Evolutionary conservation across 1,140 invertebrate genomes (phyloP).

Genomic region (Battus philenor): DNA sequence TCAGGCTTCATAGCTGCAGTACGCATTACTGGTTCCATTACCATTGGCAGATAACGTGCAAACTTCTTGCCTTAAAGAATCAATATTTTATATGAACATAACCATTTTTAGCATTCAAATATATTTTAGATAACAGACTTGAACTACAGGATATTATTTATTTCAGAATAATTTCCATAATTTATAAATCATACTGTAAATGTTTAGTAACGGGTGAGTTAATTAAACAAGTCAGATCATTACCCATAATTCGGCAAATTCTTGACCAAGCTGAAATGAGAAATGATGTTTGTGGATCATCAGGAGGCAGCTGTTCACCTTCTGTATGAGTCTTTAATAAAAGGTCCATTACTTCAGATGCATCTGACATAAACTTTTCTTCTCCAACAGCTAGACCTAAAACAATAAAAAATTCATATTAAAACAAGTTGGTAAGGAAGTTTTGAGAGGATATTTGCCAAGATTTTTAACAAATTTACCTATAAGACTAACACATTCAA

Average conservation of each 20-base stretch:
- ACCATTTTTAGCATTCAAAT: too few relatives aligned
- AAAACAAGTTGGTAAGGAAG: too few relatives aligned
- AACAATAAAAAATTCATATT: slow-evolving; percentile 4
- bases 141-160: too few relatives aligned
- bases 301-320: slow-evolving; percentile 88
- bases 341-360: slow-evolving; percentile 97
- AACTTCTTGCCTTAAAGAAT: slow-evolving; percentile 96
- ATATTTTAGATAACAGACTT: too few relatives aligned
- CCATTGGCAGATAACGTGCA: slow-evolving; percentile 96
- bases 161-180: too few relatives aligned
- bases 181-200: too few relatives aligned
- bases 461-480: slow-evolving; percentile 79
- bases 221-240: too few relatives aligned
- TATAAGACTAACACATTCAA: slow-evolving; percentile 99
- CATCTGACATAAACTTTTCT: slow-evolving; percentile 96
- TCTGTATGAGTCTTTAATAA: slow-evolving; percentile 93
- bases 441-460: neutral
- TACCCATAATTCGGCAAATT: slow-evolving; percentile 97
- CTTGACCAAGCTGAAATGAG: slow-evolving; percentile 99
- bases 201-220: too few relatives aligned
- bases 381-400: slow-evolving; percentile 92
- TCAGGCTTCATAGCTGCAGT: slow-evolving; percentile 98
- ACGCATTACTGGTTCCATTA: slow-evolving; percentile 97
- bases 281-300: slow-evolving; percentile 98
- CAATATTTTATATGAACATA: too few relatives aligned